Evolutionary conservation across 2,888 invertebrate genomes (phyloP).

Genomic region (Eustalomyia histrio): DNA sequence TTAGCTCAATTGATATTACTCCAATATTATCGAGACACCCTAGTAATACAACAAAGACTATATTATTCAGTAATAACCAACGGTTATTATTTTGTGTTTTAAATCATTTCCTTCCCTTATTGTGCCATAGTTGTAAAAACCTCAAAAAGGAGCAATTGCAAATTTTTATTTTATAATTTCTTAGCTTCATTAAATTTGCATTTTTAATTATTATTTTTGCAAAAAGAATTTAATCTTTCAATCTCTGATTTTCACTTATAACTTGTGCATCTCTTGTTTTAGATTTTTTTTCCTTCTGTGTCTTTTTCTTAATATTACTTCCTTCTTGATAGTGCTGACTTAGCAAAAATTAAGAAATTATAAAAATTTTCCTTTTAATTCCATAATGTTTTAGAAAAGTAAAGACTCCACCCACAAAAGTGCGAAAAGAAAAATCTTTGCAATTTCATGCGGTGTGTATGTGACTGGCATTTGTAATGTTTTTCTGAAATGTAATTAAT

Average conservation of each 20-base stretch:
- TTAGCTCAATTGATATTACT: too few species aligned
- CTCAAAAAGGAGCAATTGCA: too few species aligned
- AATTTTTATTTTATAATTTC: too few species aligned
- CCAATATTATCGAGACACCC: too few species aligned
- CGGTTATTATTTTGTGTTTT: too few species aligned
- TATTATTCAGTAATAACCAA: too few species aligned
- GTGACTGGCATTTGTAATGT: conserved; percentile 64
- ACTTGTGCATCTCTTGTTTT: conserved; percentile 21
- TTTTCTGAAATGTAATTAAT: conserved; percentile 60
- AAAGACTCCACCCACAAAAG: conserved; percentile 49
- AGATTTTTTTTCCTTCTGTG: neutral
- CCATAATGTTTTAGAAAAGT: conserved; percentile 28
- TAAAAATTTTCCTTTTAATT: conserved; percentile 71
- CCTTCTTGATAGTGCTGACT: conserved; percentile 71
- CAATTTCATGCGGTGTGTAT: conserved; percentile 58
- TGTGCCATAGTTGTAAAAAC: too few species aligned
- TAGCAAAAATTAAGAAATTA: conserved; percentile 76
- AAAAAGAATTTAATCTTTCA: too few species aligned
- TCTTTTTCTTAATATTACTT: conserved; percentile 70
- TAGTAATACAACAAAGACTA: too few species aligned
- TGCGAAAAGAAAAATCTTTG: conserved; percentile 35
- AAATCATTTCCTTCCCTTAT: too few species aligned
- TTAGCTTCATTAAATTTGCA: too few species aligned
- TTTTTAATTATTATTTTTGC: too few species aligned
- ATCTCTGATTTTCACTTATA: neutral